A percentile compares a stretch with the other conserved stretches of the same genome.
Conservation (phyloP, 2,113 vertebrate genomes). For the Solea solea region DNA sequence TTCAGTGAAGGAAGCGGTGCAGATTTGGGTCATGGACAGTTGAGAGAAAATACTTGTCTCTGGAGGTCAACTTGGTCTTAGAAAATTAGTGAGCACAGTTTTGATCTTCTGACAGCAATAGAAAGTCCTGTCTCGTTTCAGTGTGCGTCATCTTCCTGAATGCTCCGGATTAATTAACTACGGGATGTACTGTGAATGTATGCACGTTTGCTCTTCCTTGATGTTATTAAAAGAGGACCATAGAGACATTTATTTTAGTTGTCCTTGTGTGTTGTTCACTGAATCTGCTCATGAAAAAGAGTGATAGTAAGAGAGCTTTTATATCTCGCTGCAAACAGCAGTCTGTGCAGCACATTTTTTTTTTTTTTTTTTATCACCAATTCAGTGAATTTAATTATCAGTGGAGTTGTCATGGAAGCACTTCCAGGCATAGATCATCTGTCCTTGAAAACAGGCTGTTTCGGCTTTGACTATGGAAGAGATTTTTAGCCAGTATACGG, state of each 20-base stretch:
- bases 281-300: constrained; percentile 17
- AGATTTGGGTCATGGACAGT: constrained; percentile 22
- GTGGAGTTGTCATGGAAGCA: constrained; percentile 58
- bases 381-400: constrained; percentile 54
- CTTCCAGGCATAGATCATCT: constrained; percentile 39
- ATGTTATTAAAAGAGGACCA: constrained; percentile 20
- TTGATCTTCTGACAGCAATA: not conserved
- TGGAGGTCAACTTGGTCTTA: not conserved
- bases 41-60: constrained; percentile 10
- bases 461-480: constrained; percentile 9
- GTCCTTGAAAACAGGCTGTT: constrained; percentile 53
- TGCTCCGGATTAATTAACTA: not conserved
- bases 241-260: constrained; percentile 16
- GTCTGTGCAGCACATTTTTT: constrained; percentile 15
- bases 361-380: constrained; percentile 45
- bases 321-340: constrained; percentile 30
- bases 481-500: not conserved
- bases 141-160: not conserved
- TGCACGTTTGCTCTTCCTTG: not conserved
- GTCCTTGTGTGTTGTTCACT: constrained; percentile 28
- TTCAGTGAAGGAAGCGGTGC: not conserved
- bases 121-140: not conserved
- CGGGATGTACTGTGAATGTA: not conserved
- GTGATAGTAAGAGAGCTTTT: constrained; percentile 28
- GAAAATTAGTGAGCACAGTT: constrained; percentile 12